Base-by-base conservation (phyloP, 2,113 vertebrate genomes). In the Alexandromys fortis region DNA sequence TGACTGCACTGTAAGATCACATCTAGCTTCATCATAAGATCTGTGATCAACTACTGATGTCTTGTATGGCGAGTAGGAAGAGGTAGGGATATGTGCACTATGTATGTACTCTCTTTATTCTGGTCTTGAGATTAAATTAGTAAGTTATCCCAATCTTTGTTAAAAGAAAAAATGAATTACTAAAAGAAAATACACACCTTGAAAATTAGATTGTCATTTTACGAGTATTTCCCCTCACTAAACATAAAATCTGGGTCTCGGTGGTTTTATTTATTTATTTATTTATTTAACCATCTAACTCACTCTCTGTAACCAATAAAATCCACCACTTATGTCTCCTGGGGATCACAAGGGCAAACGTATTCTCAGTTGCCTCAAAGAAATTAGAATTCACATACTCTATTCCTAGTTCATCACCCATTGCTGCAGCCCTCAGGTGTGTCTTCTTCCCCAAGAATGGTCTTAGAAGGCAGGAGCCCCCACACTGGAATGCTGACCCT, bases 401-500 rank as follows among this genome's bases (percentile, higher is more conserved):
- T 78, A 33, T 17, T 45, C 33, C 30, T 0, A 30, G 38, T 33
- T 63, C 52, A 0, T 61, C 0, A 6, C 38, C 38, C 30, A 38
- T n/a, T 24, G 38, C 5, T n/a, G 24, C 5, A 13, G 0, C 35
- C 45, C 14, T 79, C 4, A 13, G 13, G 12, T 3, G 0, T 76
- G 5, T 73, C 26, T 47, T 9, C 35, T 26, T 28, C 24, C 28
- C 14, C 22, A 2, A 49, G 21, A 1, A 2, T 28, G 8, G 2
- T 52, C 12, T 63, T 21, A 12, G 28, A 90, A 17, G 28, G 1
- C 30, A 14, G 7, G 9, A 7, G 21, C 2, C 10, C 11, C 63
- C 8, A 30, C 17, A 14, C 16, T 65, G 4, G 19, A 19, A 2
- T 6, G 3, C 0, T 16, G 42, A 87, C 0, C 3, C 2, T 52